phyloP scores from a whole-genome alignment of 2,113 vertebrate species.

The Zosterops japonicus region DNA sequence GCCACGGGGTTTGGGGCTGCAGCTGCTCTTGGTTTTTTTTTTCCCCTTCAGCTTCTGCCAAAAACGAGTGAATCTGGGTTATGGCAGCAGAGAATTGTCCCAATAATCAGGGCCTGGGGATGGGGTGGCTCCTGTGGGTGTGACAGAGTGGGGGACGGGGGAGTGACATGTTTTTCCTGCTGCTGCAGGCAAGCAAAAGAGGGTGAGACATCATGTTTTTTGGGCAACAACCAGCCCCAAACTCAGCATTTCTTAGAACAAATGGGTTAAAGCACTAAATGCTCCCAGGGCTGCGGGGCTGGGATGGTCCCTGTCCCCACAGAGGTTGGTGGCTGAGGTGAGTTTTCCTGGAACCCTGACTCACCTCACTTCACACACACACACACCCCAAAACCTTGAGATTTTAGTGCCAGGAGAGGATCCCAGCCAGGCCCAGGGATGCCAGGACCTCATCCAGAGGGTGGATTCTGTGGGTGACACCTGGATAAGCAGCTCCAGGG shows the following conservation, averaged over 20 bases:
- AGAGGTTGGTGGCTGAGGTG: fast-evolving
- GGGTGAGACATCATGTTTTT: fast-evolving
- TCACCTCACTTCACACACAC: fast-evolving
- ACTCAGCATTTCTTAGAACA: background rate
- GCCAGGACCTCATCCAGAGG: fast-evolving
- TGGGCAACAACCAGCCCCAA: background rate
- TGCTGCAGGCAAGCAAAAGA: background rate
- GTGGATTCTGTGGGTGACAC: background rate
- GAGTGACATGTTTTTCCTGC: background rate
- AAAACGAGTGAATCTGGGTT: background rate
- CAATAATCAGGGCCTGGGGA: background rate
- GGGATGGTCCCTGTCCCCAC: background rate
- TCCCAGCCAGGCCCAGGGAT: background rate
- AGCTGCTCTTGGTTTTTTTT: background rate
- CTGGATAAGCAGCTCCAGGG: fast-evolving
- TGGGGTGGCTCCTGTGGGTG: fast-evolving
- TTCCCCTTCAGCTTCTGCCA: background rate
- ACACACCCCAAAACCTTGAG: background rate
- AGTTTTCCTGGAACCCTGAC: background rate
- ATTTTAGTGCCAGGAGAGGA: background rate
- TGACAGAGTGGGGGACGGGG: fast-evolving
- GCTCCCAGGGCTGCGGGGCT: fast-evolving
- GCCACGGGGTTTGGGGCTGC: background rate
- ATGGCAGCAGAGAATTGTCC: background rate
- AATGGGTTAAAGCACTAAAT: fast-evolving